These are phyloP conservation scores for Poecilobothrus nobilitatus DNA, from an alignment of 2,888 invertebrate genomes.

Conservation along the genomic window DNA sequence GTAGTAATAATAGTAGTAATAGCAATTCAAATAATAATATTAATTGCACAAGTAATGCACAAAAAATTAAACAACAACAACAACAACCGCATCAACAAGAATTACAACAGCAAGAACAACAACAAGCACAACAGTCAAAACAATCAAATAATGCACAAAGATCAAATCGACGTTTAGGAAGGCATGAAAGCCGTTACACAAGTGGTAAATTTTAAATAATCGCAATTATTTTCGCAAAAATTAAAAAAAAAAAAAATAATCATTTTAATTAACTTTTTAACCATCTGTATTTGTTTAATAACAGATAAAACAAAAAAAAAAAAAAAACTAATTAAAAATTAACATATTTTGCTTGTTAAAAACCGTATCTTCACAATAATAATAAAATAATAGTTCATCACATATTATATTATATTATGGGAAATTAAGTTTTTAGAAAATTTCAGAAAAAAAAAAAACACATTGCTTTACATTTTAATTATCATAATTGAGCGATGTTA, in stretches of 20 bases:
- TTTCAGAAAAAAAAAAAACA: no score
- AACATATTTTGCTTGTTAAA: neutral
- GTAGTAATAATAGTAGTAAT: slow-evolving; percentile 22
- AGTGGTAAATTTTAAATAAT: slow-evolving; percentile 27
- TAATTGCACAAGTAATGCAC: slow-evolving; percentile 9
- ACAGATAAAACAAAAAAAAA: neutral
- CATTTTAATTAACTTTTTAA: no score
- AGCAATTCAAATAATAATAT: slow-evolving; percentile 14
- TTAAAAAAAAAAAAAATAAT: neutral
- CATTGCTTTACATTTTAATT: no score
- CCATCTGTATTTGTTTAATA: neutral
- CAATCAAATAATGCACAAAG: slow-evolving; percentile 24
- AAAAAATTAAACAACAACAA: neutral
- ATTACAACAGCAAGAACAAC: slow-evolving; percentile 15
- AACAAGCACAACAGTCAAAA: slow-evolving; percentile 13
- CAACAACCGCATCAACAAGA: slow-evolving; percentile 8
- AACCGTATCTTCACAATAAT: no score
- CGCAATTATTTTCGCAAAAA: no score
- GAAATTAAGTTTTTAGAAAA: no score
- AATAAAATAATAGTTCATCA: no score
- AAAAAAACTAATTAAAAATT: neutral
- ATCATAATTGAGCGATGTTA: no score
- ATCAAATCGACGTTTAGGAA: slow-evolving; percentile 29
- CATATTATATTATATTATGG: no score
- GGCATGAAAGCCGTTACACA: slow-evolving; percentile 33